Evolutionary conservation across 2,113 vertebrate species (phyloP), one percentile per base, ranked within the genome.

Genomic region (Brachirus orientalis): DNA sequence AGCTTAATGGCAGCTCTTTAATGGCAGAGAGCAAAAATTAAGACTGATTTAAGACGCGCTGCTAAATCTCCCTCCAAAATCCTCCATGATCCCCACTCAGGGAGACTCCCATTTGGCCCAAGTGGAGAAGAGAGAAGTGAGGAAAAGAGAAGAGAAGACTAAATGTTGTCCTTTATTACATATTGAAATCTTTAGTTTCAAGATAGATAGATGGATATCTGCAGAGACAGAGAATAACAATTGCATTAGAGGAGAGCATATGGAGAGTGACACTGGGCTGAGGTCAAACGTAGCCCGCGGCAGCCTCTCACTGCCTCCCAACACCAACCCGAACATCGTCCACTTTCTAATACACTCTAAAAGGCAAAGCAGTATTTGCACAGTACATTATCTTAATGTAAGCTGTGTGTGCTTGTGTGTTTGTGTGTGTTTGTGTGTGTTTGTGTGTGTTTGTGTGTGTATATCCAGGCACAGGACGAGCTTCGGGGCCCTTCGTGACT

Each of bases 1-100:
- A 95, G 95, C 96, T 96, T 99, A 98, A 99, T 98, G 97, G 96
- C 86, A 90, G 93, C 94, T 95, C 97, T 98, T 98, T 98, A 99
- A 98, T 98, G 95, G 96, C 87, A 92, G 95, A 97, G 97, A 96
- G 97, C 97, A 97, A 99, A 91, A 98, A 99, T 99, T 98, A 99
- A 98, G 96, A 98, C 96, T 99, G 97, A 98, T 98, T 98, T 98
- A 99, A 90, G 90, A 86, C 80, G 79, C 68, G 1, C 58, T 56
- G 75, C 88, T 85, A 84, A 89, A 94, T 94, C 91, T 77, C 79
- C 71, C 94, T 94, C 93, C 94, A 28, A 91, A 90, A 96, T 98
- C 95, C 96, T 94, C 94, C 93, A 94, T 96, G 87, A 88, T 75
- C 85, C 88, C 96, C 96, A 95, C 94, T 94, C 94, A 95, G 95